Percentiles rank a stretch among this genome's conserved stretches.
These are phyloP conservation scores for Dendrocincla fuliginosa DNA, from an alignment of 2,797 vertebrate species.

Conservation along the genomic window DNA sequence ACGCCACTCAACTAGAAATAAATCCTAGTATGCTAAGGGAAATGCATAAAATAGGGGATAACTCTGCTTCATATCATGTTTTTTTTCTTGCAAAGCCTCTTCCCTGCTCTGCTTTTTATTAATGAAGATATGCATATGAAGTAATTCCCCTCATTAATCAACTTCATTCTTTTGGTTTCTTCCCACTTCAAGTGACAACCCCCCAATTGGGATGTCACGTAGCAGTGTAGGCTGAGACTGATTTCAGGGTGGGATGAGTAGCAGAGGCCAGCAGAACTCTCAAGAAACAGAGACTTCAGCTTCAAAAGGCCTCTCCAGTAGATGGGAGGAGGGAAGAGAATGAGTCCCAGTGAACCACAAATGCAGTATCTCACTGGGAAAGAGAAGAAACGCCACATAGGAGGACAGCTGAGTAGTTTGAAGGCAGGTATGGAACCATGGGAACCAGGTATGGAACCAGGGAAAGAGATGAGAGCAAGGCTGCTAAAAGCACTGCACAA, in stretches of 20 bases:
- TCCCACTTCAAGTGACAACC: conserved; percentile 20
- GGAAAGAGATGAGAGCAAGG: background rate
- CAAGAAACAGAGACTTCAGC: background rate
- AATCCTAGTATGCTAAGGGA: background rate
- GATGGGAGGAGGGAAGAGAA: background rate
- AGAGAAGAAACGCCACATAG: background rate
- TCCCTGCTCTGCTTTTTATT: conserved; percentile 54
- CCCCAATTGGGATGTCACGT: conserved; percentile 20
- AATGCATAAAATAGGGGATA: background rate
- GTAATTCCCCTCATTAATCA: conserved; percentile 53
- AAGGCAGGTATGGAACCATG: background rate
- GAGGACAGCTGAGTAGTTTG: background rate
- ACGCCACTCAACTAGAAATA: conserved; percentile 8
- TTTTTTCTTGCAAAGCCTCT: conserved; percentile 2
- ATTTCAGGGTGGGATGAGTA: background rate
- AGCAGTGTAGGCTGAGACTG: background rate
- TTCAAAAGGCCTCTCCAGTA: background rate
- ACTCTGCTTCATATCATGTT: conserved; percentile 1
- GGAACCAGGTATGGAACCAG: background rate
- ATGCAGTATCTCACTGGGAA: background rate
- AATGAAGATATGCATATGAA: conserved; percentile 58
- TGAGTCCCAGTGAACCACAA: background rate
- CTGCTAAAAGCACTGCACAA: background rate
- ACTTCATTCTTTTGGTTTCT: conserved; percentile 38
- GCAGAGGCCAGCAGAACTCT: background rate